Conservation (phyloP, 2,797 vertebrate species). For the Melanotaenia boesemani region DNA sequence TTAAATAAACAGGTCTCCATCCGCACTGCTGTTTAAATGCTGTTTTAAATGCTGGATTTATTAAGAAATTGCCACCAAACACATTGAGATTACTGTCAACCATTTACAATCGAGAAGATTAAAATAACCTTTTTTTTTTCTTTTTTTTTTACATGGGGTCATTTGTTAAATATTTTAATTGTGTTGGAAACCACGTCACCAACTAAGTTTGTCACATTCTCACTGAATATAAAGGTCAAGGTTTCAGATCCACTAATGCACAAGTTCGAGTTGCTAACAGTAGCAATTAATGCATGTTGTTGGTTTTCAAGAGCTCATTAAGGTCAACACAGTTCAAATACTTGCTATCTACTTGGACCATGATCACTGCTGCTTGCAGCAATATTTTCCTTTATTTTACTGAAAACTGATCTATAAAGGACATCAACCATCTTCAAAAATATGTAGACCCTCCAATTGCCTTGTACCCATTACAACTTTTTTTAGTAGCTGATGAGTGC, state of each 20-base stretch:
- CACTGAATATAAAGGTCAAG: background rate
- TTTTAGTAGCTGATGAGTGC: slow-evolving; percentile 8
- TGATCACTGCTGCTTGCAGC: background rate
- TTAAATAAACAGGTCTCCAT: background rate
- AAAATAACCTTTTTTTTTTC: too few species aligned
- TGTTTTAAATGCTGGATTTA: too few species aligned
- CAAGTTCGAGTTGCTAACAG: background rate
- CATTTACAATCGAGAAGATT: too few species aligned
- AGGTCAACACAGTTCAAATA: background rate
- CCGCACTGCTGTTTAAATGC: background rate
- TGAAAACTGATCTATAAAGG: background rate
- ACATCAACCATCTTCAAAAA: background rate
- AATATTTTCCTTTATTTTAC: too few species aligned
- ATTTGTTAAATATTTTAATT: background rate
- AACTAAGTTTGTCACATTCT: background rate
- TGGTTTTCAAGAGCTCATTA: background rate
- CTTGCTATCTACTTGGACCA: background rate
- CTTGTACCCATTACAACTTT: slow-evolving; percentile 13
- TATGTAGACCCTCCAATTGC: background rate
- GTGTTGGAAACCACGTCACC: background rate
- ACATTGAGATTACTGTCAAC: background rate
- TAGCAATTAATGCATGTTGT: background rate
- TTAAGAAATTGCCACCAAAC: background rate
- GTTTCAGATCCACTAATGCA: background rate
- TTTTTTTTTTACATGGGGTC: background rate